phyloP scores from a whole-genome alignment of 35 echinoderm and acorn worm species.

The Amphiura filiformis region DNA sequence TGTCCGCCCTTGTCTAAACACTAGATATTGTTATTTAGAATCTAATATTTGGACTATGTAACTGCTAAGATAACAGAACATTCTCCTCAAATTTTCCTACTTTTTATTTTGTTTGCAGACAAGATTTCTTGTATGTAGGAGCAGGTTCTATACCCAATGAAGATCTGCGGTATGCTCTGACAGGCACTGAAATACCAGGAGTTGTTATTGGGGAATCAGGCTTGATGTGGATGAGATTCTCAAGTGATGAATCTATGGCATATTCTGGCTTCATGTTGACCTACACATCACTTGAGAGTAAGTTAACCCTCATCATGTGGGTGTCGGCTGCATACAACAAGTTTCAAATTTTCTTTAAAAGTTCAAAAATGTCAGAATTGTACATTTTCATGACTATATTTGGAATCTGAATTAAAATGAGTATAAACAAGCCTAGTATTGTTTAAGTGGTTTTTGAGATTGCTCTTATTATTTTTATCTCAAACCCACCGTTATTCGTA shows the following conservation, averaged over 20 bases:
- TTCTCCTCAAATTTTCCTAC: too few relatives aligned
- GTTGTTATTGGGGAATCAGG: slow-evolving; percentile 6
- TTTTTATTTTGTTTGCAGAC: slow-evolving; percentile 23
- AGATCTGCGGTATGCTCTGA: slow-evolving; percentile 33
- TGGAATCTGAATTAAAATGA: too few relatives aligned
- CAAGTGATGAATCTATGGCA: slow-evolving; percentile 45
- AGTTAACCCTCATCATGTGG: neutral
- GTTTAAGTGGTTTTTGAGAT: neutral
- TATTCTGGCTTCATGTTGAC: slow-evolving; percentile 51
- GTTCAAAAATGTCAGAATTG: too few relatives aligned
- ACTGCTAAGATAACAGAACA: too few relatives aligned
- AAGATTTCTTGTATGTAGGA: slow-evolving; percentile 84
- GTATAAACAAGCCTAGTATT: too few relatives aligned
- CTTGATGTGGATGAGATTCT: slow-evolving; percentile 60
- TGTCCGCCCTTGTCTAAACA: neutral
- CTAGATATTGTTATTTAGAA: neutral
- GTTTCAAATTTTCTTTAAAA: too few relatives aligned
- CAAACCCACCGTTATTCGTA: neutral
- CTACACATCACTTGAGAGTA: slow-evolving; percentile 42
- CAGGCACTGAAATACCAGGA: slow-evolving; percentile 34
- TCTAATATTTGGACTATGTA: neutral
- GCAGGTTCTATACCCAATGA: slow-evolving; percentile 24
- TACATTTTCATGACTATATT: too few relatives aligned
- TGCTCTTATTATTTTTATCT: too few relatives aligned
- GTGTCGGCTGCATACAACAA: too few relatives aligned